Percentiles rank a stretch among this genome's conserved stretches.
phyloP scores from a whole-genome alignment of 2,113 vertebrate species.

The Rhabdornis inornatus region DNA sequence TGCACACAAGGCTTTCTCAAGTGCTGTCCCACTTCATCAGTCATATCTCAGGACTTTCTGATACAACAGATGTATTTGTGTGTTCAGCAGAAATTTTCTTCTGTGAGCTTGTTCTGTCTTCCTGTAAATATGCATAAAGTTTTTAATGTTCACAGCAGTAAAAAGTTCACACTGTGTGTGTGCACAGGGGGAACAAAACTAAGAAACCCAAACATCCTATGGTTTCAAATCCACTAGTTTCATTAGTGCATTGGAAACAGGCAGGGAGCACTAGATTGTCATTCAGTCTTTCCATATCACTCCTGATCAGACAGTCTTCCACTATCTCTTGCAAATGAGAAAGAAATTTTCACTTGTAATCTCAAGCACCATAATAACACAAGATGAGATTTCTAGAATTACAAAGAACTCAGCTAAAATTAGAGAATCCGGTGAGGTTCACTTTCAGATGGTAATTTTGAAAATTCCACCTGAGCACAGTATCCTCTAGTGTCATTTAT shows the following conservation, averaged over 20 bases:
- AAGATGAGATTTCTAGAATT: not conserved
- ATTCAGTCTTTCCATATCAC: not conserved
- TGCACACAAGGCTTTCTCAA: not conserved
- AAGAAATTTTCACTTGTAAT: not conserved
- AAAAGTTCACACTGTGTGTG: not conserved
- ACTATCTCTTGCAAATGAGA: not conserved
- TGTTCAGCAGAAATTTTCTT: not conserved
- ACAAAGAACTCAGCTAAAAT: not conserved
- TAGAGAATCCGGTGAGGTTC: not conserved
- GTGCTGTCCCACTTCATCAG: not conserved
- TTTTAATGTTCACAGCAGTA: not conserved
- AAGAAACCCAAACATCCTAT: not conserved
- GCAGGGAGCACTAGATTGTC: not conserved
- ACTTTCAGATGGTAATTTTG: not conserved
- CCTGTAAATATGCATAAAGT: fast-evolving
- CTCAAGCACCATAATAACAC: not conserved
- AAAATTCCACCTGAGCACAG: not conserved
- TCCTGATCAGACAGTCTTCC: not conserved
- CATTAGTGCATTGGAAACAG: not conserved
- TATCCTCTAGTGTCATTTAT: not conserved
- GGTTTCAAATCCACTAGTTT: not conserved
- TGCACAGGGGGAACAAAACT: not conserved
- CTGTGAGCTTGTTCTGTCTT: not conserved
- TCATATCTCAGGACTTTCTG: not conserved
- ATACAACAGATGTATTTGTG: not conserved